These are phyloP conservation scores for Arctocebus calabarensis DNA, from an alignment of 2,797 vertebrate genomes.

Conservation along the genomic window DNA sequence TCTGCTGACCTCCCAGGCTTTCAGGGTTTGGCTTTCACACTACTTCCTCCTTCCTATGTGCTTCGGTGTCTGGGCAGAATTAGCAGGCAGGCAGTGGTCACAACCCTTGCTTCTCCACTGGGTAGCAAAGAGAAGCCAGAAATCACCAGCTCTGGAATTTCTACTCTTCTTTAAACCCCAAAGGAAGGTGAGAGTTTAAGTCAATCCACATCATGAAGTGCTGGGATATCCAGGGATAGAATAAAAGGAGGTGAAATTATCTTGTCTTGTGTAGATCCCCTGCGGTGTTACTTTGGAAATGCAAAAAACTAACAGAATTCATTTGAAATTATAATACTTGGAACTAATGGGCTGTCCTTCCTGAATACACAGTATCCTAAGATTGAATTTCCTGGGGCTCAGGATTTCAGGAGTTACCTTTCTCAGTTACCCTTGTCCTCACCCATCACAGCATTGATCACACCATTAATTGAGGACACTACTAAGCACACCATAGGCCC, in stretches of 20 bases:
- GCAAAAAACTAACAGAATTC: not conserved
- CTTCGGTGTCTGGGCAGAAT: not conserved
- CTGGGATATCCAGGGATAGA: not conserved
- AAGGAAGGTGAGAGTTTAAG: constrained; percentile 14
- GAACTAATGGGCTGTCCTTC: not conserved
- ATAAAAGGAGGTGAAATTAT: not conserved
- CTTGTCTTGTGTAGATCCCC: not conserved
- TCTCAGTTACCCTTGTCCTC: not conserved
- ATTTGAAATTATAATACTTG: not conserved
- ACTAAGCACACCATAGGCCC: not conserved
- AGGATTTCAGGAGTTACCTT: not conserved
- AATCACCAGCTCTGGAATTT: not conserved
- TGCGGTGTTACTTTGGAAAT: constrained; percentile 14
- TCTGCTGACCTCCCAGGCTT: not conserved
- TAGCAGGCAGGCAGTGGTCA: not conserved
- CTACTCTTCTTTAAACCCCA: not conserved
- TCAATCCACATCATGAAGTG: not conserved
- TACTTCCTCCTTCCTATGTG: not conserved
- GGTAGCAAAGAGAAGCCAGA: not conserved
- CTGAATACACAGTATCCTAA: not conserved
- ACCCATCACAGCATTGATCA: not conserved
- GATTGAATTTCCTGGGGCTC: not conserved
- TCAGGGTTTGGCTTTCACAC: not conserved
- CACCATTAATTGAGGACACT: not conserved
- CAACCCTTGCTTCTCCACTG: not conserved